A percentile compares a stretch with the other conserved stretches of the same genome.
Evolutionary conservation across 2,888 invertebrate genomes (phyloP).

Genomic region (Athalia circularis): DNA sequence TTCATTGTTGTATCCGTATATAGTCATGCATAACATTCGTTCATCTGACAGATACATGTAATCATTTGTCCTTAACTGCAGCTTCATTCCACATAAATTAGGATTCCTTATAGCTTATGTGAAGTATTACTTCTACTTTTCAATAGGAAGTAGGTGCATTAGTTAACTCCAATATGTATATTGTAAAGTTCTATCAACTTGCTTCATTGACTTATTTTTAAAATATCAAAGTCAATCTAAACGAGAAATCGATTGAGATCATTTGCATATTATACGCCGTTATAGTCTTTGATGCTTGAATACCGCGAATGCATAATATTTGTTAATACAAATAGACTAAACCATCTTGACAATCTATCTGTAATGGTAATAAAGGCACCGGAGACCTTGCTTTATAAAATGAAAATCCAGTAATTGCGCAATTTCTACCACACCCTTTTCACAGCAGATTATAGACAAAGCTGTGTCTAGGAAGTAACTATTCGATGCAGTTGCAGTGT

Average conservation of each 20-base stretch:
- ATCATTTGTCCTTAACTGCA: constrained; percentile 26
- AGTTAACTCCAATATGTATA: not conserved
- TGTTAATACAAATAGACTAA: not conserved
- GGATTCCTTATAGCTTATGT: not conserved
- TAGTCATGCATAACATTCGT: not conserved
- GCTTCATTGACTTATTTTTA: too few species aligned
- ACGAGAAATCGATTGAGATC: not conserved
- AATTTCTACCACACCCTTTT: constrained; percentile 26
- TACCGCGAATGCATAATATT: not conserved
- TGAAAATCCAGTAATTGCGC: not conserved
- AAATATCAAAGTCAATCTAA: too few species aligned
- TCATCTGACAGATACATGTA: not conserved
- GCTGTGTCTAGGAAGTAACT: constrained; percentile 35
- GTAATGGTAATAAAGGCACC: not conserved
- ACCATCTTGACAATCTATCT: constrained; percentile 15
- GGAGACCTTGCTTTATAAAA: constrained; percentile 15
- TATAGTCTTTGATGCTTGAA: not conserved
- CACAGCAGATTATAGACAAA: constrained; percentile 18
- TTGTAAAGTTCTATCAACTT: too few species aligned
- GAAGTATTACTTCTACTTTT: not conserved
- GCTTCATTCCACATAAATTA: constrained; percentile 6
- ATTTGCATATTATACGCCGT: not conserved
- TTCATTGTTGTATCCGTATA: constrained; percentile 16
- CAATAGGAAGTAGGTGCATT: not conserved
- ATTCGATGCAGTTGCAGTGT: constrained; percentile 20